phyloP scores from a whole-genome alignment of 2,113 vertebrate species.

The Vombatus ursinus region DNA sequence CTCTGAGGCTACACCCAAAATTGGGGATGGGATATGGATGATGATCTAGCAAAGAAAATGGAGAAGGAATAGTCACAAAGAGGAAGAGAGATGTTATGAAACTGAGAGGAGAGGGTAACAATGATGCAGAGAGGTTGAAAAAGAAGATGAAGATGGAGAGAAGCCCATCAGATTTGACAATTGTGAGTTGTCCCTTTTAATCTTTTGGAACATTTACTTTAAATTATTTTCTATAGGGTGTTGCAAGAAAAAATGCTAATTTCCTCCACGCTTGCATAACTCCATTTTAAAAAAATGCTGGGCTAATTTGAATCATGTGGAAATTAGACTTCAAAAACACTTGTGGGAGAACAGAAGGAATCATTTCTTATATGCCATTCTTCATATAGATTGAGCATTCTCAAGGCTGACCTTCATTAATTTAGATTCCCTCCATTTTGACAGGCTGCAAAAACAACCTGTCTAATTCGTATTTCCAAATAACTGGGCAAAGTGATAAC shows the following conservation, averaged over 20 bases:
- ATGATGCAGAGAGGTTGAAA: neutral
- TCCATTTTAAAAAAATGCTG: neutral
- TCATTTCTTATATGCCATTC: neutral
- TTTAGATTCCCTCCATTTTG: neutral
- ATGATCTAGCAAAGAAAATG: neutral
- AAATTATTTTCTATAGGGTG: neutral
- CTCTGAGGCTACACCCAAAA: neutral
- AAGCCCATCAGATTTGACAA: neutral
- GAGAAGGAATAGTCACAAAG: neutral
- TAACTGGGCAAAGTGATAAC: neutral
- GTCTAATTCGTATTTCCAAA: constrained; percentile 10
- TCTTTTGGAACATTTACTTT: neutral
- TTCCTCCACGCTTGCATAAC: neutral
- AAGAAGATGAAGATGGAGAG: neutral
- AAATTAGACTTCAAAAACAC: neutral
- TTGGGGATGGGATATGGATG: neutral
- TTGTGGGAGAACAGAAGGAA: neutral
- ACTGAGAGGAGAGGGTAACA: neutral
- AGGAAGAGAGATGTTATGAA: neutral
- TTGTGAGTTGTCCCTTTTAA: neutral
- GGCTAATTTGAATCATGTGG: neutral
- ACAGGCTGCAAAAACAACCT: neutral
- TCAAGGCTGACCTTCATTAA: neutral
- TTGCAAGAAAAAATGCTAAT: neutral
- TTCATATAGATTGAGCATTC: neutral